These are phyloP conservation scores for Aplodontia rufa DNA, from an alignment of 2,113 vertebrate genomes.

Conservation along the genomic window DNA sequence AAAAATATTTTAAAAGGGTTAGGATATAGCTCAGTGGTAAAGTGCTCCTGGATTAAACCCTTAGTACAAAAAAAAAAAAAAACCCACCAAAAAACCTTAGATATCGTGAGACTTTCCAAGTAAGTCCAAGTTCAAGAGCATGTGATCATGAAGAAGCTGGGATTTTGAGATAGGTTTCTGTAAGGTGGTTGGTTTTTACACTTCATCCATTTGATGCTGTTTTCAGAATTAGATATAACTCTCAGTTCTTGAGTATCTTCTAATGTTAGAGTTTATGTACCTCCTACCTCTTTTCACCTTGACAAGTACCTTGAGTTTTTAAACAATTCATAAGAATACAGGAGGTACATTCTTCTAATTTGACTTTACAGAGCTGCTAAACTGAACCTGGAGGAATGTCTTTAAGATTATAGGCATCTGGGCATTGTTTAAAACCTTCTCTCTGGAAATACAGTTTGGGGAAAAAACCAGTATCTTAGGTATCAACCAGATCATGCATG, in stretches of 20 bases:
- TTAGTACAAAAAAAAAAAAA: no score
- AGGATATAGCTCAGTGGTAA: no score
- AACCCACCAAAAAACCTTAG: no score
- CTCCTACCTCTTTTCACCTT: background rate
- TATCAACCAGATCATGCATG: background rate
- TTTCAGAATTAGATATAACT: background rate
- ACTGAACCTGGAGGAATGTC: background rate
- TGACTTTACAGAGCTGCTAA: background rate
- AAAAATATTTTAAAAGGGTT: no score
- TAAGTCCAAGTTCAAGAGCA: background rate
- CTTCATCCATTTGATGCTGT: background rate
- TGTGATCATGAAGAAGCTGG: background rate
- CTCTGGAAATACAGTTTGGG: background rate
- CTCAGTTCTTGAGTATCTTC: background rate
- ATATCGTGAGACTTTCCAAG: background rate
- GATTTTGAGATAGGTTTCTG: background rate
- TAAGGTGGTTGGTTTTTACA: background rate
- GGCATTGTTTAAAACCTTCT: background rate
- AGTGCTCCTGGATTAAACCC: no score
- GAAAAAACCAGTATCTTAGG: background rate
- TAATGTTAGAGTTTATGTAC: slow-evolving; percentile 7
- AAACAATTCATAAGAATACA: background rate
- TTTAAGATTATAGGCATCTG: background rate
- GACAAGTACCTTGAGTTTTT: background rate
- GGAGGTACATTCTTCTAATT: background rate